Percentiles rank a stretch among this genome's conserved stretches.
These are phyloP conservation scores for Volucella bombylans DNA, from an alignment of 2,888 invertebrate genomes.

Conservation along the genomic window DNA sequence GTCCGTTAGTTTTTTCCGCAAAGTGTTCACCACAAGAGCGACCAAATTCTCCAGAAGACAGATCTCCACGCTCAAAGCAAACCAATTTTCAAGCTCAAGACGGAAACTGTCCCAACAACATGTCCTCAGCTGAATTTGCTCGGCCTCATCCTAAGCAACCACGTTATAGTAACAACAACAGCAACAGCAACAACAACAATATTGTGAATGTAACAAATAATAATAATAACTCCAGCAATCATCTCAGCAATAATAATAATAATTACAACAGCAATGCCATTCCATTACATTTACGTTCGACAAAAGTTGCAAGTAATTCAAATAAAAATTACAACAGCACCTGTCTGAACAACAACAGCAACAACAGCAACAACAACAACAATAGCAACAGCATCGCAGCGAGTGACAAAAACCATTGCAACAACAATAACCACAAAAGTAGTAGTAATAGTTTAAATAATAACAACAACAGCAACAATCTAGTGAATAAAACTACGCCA, in stretches of 20 bases:
- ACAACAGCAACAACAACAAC: constrained; percentile 46
- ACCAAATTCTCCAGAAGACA: constrained; percentile 69
- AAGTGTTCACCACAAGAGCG: constrained; percentile 71
- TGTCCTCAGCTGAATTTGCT: constrained; percentile 77
- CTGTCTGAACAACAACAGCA: constrained; percentile 55
- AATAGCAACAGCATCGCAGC: constrained; percentile 22
- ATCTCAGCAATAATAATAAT: constrained; percentile 65
- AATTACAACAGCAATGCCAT: constrained; percentile 73
- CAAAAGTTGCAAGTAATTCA: constrained; percentile 50
- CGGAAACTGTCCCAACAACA: constrained; percentile 69
- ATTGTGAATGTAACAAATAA: constrained; percentile 67
- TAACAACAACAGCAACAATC: constrained; percentile 40
- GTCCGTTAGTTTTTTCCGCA: constrained; percentile 61
- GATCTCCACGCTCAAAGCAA: constrained; percentile 68
- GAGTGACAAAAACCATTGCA: constrained; percentile 60
- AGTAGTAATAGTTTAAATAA: constrained; percentile 46
- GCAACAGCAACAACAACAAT: constrained; percentile 55
- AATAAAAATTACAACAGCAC: constrained; percentile 62
- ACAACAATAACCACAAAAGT: constrained; percentile 48
- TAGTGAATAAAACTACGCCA: constrained; percentile 44
- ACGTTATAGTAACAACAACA: constrained; percentile 63
- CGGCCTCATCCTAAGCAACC: constrained; percentile 78
- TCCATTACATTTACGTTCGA: constrained; percentile 75
- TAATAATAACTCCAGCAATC: constrained; percentile 59
- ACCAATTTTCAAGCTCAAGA: constrained; percentile 73